These are phyloP conservation scores for Hylyphantes graminicola DNA, from an alignment of 1,140 invertebrate genomes.

Conservation along the genomic window DNA sequence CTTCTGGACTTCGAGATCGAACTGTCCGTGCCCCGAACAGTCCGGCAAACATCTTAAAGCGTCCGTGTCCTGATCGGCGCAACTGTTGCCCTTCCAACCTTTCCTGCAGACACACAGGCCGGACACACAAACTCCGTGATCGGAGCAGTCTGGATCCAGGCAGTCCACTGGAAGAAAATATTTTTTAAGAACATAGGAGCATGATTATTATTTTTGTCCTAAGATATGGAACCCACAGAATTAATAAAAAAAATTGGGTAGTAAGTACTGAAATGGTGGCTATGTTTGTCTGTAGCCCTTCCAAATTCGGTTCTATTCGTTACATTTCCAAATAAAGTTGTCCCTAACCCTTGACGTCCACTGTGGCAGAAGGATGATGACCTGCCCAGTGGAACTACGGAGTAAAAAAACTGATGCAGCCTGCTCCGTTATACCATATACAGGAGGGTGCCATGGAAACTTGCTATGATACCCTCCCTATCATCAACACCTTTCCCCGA, in stretches of 20 bases:
- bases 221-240: background rate
- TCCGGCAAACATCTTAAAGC: conserved; percentile 89
- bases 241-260: background rate
- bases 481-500: no score
- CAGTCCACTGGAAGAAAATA: conserved; percentile 76
- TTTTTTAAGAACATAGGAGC: conserved; percentile 25
- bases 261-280: background rate
- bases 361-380: no score
- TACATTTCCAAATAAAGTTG: no score
- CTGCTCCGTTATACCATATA: no score
- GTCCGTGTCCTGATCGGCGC: conserved; percentile 85
- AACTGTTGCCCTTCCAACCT: conserved; percentile 93
- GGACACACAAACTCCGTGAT: conserved; percentile 92
- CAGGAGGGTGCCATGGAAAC: no score
- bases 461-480: no score
- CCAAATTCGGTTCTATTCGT: no score
- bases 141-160: conserved; percentile 87
- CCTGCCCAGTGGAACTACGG: no score
- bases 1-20: conserved; percentile 85
- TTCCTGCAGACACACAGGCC: conserved; percentile 94
- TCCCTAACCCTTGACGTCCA: no score
- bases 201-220: background rate
- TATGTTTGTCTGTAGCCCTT: no score
- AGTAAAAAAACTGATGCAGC: no score
- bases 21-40: conserved; percentile 89